phyloP scores from a whole-genome alignment of 1,140 invertebrate species.

The Lordiphosa clarofinis region DNA sequence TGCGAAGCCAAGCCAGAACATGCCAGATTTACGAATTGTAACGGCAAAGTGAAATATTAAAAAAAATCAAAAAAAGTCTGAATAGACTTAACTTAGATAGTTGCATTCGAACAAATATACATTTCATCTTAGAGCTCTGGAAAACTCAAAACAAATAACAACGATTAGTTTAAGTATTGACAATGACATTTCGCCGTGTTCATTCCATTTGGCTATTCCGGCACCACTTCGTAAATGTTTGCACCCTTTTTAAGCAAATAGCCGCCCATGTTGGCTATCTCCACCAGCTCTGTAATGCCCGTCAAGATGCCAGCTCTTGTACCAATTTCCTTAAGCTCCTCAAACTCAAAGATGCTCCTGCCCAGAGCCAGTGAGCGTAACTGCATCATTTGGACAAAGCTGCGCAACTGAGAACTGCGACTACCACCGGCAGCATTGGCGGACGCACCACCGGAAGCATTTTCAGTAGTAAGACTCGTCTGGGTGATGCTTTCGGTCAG shows the following conservation, averaged over 20 bases:
- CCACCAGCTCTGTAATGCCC: conserved; percentile 85
- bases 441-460: conserved; percentile 47
- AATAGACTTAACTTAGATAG: too few relatives aligned
- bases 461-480: conserved; percentile 84
- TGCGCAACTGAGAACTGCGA: conserved; percentile 85
- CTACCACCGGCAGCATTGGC: conserved; percentile 84
- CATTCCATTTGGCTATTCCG: conserved; percentile 51
- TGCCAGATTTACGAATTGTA: too few relatives aligned
- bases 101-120: neutral
- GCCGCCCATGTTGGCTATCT: conserved; percentile 90
- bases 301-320: conserved; percentile 84
- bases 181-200: conserved; percentile 16
- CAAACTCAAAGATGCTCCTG: conserved; percentile 86
- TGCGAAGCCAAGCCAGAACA: too few relatives aligned
- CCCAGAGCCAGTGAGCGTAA: conserved; percentile 83
- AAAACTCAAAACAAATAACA: conserved; percentile 4
- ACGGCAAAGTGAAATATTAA: too few relatives aligned
- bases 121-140: conserved; percentile 12
- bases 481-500: conserved; percentile 90
- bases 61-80: too few relatives aligned
- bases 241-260: conserved; percentile 90
- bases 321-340: conserved; percentile 86
- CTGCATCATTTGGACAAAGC: conserved; percentile 87
- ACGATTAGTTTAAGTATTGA: conserved; percentile 38
- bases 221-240: conserved; percentile 85